Evolutionary conservation across 2,113 vertebrate genomes (phyloP), one percentile per base, ranked within the genome.

Genomic region (Sylvia atricapilla): DNA sequence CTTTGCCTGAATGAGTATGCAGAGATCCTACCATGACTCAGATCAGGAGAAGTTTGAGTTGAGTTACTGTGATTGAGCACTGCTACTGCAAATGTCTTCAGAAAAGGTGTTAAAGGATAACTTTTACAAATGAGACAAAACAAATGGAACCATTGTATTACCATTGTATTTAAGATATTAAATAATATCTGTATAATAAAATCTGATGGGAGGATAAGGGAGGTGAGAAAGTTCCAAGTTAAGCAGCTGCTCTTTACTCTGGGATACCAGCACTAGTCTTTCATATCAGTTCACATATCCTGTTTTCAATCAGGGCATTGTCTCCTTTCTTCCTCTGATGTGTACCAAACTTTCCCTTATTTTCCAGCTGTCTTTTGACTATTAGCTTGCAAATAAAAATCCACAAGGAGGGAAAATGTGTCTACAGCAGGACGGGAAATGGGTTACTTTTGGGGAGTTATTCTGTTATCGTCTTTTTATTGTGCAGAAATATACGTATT

Each of bases 151-250:
- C 0, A 0, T 87, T 3, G 1, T n/a, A 60, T 96, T 44, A 37
- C 9, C 0, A 0, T 87, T 3, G 1, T n/a, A 60, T 96, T 44
- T 50, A 52, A 64, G 33, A n/a, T n/a, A n/a, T n/a, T 60, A 10
- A 47, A 7, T 62, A 33, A 69, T 64, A 24, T 5, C 11, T 70
- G 1, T 63, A 53, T 68, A 3, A 12, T 67, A 75, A 80, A 46
- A 76, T 41, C 46, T 53, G 22, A 43, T 46, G 37, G 78, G 28
- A 44, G 0, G 1, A 6, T 58, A 66, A 84, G 25, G 22, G 20
- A 67, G 21, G 9, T 24, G 23, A 68, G 76, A 22, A 41, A 58
- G 11, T 69, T 68, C 9, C 9, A 49, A 69, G 53, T 83, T 44
- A 67, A 63, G 60, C 10, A 69, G 31, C 27, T 63, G 2, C 7